Evolutionary conservation across 1,140 invertebrate species (phyloP).

Genomic region (Arion vulgaris): DNA sequence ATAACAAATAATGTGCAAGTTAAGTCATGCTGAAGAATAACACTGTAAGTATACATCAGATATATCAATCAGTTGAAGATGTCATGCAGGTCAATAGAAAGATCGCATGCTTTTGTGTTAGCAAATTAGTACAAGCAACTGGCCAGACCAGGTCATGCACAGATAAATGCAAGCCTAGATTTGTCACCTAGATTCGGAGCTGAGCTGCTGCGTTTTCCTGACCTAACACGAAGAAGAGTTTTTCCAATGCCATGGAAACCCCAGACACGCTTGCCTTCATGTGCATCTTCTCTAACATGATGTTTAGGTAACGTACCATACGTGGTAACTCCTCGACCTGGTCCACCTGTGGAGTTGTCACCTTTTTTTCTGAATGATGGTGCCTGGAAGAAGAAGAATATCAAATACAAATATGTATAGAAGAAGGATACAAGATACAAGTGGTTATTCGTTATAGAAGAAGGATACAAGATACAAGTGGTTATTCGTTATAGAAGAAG

Average conservation of each 20-base stretch:
- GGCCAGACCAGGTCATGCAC: background rate
- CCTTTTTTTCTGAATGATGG: slow-evolving; percentile 38
- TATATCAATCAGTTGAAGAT: too few relatives aligned
- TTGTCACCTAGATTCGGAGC: slow-evolving; percentile 90
- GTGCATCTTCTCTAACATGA: slow-evolving; percentile 51
- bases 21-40: too few relatives aligned
- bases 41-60: too few relatives aligned
- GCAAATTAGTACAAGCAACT: background rate
- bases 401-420: too few relatives aligned
- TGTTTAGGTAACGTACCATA: slow-evolving; percentile 67
- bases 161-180: background rate
- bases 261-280: slow-evolving; percentile 37
- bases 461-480: too few relatives aligned
- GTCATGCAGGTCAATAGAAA: too few relatives aligned
- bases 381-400: background rate
- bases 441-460: too few relatives aligned
- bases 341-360: slow-evolving; percentile 3
- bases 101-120: too few relatives aligned
- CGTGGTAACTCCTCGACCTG: slow-evolving; percentile 54
- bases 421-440: too few relatives aligned
- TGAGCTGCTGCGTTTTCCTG: slow-evolving; percentile 83
- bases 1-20: too few relatives aligned
- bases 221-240: slow-evolving; percentile 77
- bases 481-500: too few relatives aligned
- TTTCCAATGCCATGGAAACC: slow-evolving; percentile 81